Percentiles rank a stretch among this genome's conserved stretches.
Evolutionary conservation across 1,140 invertebrate species (phyloP).

Genomic region (Phymorhynchus buccinoides): DNA sequence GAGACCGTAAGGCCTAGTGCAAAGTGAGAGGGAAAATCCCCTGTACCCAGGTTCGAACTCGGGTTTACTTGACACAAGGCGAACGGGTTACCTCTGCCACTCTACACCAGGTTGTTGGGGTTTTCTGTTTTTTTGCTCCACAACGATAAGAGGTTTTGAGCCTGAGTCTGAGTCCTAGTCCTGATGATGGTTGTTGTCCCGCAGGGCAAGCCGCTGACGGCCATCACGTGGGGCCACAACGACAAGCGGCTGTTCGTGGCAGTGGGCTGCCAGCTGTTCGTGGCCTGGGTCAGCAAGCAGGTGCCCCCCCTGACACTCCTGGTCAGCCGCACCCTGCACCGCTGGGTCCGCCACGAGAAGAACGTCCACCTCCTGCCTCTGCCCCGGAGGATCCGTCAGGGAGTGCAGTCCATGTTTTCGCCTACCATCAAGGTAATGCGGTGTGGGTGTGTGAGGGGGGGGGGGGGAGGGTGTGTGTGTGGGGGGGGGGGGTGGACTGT

Average conservation of each 20-base stretch:
- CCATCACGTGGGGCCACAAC: conserved; percentile 97
- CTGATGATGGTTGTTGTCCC: conserved; percentile 34
- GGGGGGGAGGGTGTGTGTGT: too few relatives aligned
- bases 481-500: too few relatives aligned
- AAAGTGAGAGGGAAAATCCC: too few relatives aligned
- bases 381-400: conserved; percentile 86
- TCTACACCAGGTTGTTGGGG: too few relatives aligned
- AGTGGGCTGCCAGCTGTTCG: conserved; percentile 86
- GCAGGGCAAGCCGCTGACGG: conserved; percentile 86
- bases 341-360: conserved; percentile 76
- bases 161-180: too few relatives aligned
- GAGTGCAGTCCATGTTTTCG: conserved; percentile 90
- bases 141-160: too few relatives aligned
- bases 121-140: too few relatives aligned
- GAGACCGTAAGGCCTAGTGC: too few relatives aligned
- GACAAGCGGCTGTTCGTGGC: conserved; percentile 94
- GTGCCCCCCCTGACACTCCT: conserved; percentile 92
- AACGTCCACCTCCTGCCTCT: conserved; percentile 82
- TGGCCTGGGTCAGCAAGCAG: conserved; percentile 89
- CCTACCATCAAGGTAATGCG: conserved; percentile 91
- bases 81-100: too few relatives aligned
- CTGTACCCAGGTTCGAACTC: too few relatives aligned
- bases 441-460: too few relatives aligned
- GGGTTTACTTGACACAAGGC: too few relatives aligned
- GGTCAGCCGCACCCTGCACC: conserved; percentile 83